Evolutionary conservation across 2,888 invertebrate genomes (phyloP).

Genomic region (Iselma pallidipennis): DNA sequence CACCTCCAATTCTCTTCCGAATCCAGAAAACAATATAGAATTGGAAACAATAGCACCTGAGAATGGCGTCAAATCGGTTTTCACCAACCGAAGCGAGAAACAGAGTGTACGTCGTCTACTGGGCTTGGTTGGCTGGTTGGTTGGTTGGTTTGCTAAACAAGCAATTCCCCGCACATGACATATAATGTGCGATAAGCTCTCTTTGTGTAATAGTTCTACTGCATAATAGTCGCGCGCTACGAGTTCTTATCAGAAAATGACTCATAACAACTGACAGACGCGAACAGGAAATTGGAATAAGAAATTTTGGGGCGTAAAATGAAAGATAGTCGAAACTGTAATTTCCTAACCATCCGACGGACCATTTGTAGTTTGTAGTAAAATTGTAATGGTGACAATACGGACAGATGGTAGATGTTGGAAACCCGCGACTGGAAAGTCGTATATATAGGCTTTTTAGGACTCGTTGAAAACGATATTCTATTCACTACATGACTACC

Average conservation of each 20-base stretch:
- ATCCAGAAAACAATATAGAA: slow-evolving; percentile 26
- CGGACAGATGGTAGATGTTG: slow-evolving; percentile 19
- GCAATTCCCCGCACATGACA: slow-evolving; percentile 57
- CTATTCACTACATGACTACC: slow-evolving; percentile 48
- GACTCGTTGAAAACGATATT: slow-evolving; percentile 43
- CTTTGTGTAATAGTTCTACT: slow-evolving; percentile 59
- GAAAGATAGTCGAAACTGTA: slow-evolving; percentile 75
- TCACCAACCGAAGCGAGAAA: slow-evolving; percentile 48
- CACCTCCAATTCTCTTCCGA: background rate
- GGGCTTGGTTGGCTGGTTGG: background rate
- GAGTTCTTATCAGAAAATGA: slow-evolving; percentile 73
- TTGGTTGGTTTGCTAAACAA: slow-evolving; percentile 17
- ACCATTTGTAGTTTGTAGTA: slow-evolving; percentile 49
- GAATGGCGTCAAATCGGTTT: slow-evolving; percentile 44
- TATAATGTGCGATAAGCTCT: slow-evolving; percentile 57
- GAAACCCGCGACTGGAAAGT: slow-evolving; percentile 41
- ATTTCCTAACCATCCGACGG: slow-evolving; percentile 63
- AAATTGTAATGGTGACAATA: slow-evolving; percentile 3
- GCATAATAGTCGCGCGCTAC: slow-evolving; percentile 57
- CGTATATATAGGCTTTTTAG: slow-evolving; percentile 31
- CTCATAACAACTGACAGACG: slow-evolving; percentile 68
- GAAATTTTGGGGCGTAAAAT: slow-evolving; percentile 78
- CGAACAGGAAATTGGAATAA: slow-evolving; percentile 72
- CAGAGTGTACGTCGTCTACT: slow-evolving; percentile 32
- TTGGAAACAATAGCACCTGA: slow-evolving; percentile 44